These are phyloP conservation scores for Drosophila kohkoa DNA, from an alignment of 1,140 invertebrate species.

Conservation along the genomic window DNA sequence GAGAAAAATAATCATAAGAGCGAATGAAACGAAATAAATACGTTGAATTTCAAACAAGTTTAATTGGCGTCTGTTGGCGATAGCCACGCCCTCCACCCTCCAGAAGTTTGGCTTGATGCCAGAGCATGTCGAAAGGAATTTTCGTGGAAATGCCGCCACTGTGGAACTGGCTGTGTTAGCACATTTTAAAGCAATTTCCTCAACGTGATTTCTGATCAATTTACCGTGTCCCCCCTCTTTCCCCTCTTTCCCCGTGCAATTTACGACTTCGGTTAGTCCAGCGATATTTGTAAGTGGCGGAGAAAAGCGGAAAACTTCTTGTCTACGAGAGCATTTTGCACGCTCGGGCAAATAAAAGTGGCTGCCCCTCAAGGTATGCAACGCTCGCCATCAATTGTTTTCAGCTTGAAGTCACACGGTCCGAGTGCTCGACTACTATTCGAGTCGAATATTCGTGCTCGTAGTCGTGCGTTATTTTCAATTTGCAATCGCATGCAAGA, in stretches of 20 bases:
- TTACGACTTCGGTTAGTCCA: conserved; percentile 35
- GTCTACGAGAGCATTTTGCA: conserved; percentile 30
- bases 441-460: not conserved
- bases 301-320: conserved; percentile 19
- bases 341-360: conserved; percentile 3
- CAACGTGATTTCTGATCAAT: conserved; percentile 68
- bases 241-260: conserved; percentile 17
- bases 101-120: not conserved
- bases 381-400: conserved; percentile 48
- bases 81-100: conserved; percentile 11
- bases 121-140: conserved; percentile 4
- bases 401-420: conserved; percentile 28
- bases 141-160: not conserved
- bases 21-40: conserved; percentile 29
- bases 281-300: conserved; percentile 44
- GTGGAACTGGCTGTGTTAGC: conserved; percentile 41
- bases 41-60: conserved; percentile 67
- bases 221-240: conserved; percentile 26
- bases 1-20: conserved; percentile 32
- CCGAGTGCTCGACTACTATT: not conserved
- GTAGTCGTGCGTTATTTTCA: conserved; percentile 44
- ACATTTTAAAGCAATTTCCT: conserved; percentile 64
- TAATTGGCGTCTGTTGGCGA: conserved; percentile 62
- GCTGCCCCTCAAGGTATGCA: conserved; percentile 20
- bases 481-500: conserved; percentile 38